Evolutionary conservation across 2,113 vertebrate genomes (phyloP).

Genomic region (Synchiropus splendidus): DNA sequence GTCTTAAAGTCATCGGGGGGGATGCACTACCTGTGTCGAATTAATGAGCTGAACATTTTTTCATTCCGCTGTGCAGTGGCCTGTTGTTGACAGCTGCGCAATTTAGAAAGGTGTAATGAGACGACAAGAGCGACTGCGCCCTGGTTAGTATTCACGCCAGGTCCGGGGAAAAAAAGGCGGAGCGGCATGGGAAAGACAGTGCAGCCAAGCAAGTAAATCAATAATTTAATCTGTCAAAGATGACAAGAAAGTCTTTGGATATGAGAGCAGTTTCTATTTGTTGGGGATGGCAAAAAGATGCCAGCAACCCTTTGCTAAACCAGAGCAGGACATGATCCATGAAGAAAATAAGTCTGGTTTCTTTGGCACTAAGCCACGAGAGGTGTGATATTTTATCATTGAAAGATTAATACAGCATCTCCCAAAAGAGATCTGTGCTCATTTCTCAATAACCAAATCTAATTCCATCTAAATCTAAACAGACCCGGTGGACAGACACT

Average conservation of each 20-base stretch:
- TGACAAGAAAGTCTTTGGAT: neutral
- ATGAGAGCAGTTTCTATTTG: neutral
- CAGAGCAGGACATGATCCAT: no score
- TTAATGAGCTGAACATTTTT: conserved; percentile 32
- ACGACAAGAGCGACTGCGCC: conserved; percentile 9
- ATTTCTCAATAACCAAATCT: conserved; percentile 1
- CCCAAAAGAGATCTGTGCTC: neutral
- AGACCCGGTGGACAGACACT: conserved; percentile 2
- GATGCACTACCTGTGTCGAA: conserved; percentile 2
- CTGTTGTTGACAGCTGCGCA: conserved; percentile 33
- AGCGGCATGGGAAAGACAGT: conserved; percentile 1
- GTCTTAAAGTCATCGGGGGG: neutral
- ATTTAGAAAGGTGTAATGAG: conserved; percentile 28
- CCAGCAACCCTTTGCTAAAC: no score
- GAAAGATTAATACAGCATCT: no score
- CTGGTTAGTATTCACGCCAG: conserved; percentile 12
- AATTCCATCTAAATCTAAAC: conserved; percentile 8
- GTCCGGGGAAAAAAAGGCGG: conserved; percentile 11
- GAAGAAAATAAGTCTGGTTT: no score
- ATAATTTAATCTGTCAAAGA: conserved; percentile 8
- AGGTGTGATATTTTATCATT: no score
- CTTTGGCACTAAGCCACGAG: no score
- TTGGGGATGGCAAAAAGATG: no score
- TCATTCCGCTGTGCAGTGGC: conserved; percentile 7
- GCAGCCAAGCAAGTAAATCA: conserved; percentile 6